Evolutionary conservation across 2,113 vertebrate genomes (phyloP), one percentile per base, ranked within the genome.

Genomic region (Bostrychus sinensis): DNA sequence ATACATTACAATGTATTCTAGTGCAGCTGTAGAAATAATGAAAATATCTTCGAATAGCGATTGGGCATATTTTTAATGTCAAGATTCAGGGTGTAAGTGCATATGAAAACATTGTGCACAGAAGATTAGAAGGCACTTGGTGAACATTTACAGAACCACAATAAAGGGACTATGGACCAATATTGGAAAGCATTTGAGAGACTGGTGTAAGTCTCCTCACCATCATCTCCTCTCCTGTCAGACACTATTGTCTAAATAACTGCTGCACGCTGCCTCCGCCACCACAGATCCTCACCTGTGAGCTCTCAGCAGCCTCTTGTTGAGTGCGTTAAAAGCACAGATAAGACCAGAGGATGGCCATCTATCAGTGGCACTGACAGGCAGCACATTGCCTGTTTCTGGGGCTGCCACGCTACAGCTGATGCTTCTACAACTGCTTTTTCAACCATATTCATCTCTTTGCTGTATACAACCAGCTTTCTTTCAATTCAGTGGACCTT

Each of bases 351-450:
- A 78, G 77, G 77, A 82, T 25, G 67, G 75, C 75, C 57, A 80
- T 89, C 82, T 66, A 84, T 87, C 85, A 87, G 72, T 70, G 36
- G 6, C 62, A 8, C 75, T 64, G 80, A 82, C 83, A 85, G 70
- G 74, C 65, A 66, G 59, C 78, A 64, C 66, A 54, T 59, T 19
- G 56, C 25, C 72, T 12, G 65, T 80, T 83, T 81, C 72, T 13
- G 0, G 64, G 67, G 81, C 32, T 23, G 56, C 77, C 8, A 55
- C 61, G 34, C 62, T 36, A 66, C 72, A 71, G 73, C 80, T 65
- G 62, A 62, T 63, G 51, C 72, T 75, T 57, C 41, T 63, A 62
- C 61, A 37, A 30, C 60, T 30, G 36, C 60, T 45, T 75, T 62
- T 61, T 61, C 56, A 63, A 58, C 64, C 70, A 74, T 67, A 61